Conservation (phyloP, 2,113 vertebrate species). For the Gallinago undulata region DNA sequence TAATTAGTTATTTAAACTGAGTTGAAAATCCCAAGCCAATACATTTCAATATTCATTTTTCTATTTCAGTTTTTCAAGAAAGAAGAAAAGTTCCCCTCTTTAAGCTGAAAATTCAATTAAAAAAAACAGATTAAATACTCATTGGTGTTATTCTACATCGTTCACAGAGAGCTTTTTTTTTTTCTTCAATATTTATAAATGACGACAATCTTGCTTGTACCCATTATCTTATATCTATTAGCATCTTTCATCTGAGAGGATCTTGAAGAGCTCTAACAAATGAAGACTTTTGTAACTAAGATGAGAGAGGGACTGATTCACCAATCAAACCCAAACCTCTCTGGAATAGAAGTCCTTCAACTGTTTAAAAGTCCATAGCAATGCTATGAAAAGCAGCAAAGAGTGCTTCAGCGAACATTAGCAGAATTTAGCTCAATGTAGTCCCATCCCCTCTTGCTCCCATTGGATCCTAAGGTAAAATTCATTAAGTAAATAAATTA, state of each 20-base stretch:
- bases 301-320: neutral
- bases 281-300: neutral
- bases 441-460: neutral
- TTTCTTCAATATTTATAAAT: conserved; percentile 54
- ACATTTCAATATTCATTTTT: conserved; percentile 77
- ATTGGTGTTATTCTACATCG: conserved; percentile 47
- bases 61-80: conserved; percentile 69
- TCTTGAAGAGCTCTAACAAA: conserved; percentile 36
- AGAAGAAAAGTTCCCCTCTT: conserved; percentile 59
- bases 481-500: neutral
- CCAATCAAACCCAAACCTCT: neutral
- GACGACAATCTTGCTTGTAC: conserved; percentile 15
- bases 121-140: conserved; percentile 62
- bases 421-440: neutral
- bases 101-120: conserved; percentile 63
- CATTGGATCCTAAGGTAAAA: neutral
- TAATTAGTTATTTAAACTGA: conserved; percentile 76
- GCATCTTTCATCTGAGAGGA: conserved; percentile 44
- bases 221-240: conserved; percentile 52
- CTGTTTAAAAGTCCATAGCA: neutral
- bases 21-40: conserved; percentile 70
- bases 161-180: neutral
- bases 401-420: neutral
- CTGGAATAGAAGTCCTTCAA: neutral
- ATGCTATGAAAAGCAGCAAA: neutral